These are phyloP conservation scores for Sphaeridia pumilis DNA, from an alignment of 2,888 invertebrate genomes.

Conservation along the genomic window DNA sequence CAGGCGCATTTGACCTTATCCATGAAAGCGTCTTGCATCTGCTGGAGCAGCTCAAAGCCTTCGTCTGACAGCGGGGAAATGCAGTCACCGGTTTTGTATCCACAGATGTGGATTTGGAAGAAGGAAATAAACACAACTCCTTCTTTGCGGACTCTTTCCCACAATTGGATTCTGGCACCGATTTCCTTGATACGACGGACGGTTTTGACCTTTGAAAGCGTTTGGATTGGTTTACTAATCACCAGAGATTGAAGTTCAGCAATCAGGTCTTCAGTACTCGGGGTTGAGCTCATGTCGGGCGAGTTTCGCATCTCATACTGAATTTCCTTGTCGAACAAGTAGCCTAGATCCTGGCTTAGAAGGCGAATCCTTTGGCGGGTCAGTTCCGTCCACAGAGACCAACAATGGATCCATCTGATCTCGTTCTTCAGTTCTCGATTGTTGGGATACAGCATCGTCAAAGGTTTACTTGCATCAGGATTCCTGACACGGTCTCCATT, in stretches of 20 bases:
- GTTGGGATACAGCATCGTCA: constrained; percentile 9
- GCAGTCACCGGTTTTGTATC: constrained; percentile 1
- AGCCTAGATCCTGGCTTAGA: background rate
- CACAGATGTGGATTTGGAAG: constrained; percentile 5
- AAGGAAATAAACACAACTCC: constrained; percentile 4
- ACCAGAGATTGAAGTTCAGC: constrained; percentile 5
- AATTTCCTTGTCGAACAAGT: background rate
- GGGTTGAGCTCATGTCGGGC: background rate
- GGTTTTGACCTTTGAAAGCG: constrained; percentile 9
- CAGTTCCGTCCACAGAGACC: constrained; percentile 12
- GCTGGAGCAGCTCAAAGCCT: background rate
- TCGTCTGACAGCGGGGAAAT: background rate
- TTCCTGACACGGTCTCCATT: background rate
- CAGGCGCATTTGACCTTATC: constrained; percentile 4
- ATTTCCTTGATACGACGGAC: constrained; percentile 11
- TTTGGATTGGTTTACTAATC: constrained; percentile 3
- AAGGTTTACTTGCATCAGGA: background rate
- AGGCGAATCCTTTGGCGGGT: constrained; percentile 4
- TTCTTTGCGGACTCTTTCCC: constrained; percentile 7
- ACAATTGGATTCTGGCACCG: constrained; percentile 5
- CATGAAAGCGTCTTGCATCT: background rate
- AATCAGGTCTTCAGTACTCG: constrained; percentile 1
- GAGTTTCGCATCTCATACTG: background rate
- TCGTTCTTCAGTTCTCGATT: constrained; percentile 13
- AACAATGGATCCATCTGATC: constrained; percentile 8